These are phyloP conservation scores for Sebastes schlegelii DNA, from an alignment of 2,113 vertebrate genomes.

Conservation along the genomic window DNA sequence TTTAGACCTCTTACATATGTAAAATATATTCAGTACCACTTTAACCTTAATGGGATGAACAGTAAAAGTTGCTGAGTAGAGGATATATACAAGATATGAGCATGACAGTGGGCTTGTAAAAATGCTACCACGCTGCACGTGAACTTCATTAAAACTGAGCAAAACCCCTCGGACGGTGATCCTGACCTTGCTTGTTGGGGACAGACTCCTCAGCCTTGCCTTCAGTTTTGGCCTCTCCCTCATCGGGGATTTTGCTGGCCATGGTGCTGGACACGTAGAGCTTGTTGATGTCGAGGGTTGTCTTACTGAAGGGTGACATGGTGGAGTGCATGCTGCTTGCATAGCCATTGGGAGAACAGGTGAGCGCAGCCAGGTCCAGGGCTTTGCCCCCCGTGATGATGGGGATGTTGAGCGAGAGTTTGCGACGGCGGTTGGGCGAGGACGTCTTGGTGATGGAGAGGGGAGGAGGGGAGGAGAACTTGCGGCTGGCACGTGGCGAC, in stretches of 20 bases:
- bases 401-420: slow-evolving; percentile 99
- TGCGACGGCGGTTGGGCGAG: slow-evolving; percentile 93
- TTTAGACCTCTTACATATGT: background rate
- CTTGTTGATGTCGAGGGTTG: slow-evolving; percentile 94
- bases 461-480: slow-evolving; percentile 96
- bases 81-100: background rate
- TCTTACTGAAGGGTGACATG: slow-evolving; percentile 94
- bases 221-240: slow-evolving; percentile 85
- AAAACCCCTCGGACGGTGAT: slow-evolving; percentile 4
- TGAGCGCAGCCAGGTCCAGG: slow-evolving; percentile 92
- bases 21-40: background rate
- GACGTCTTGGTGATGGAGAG: slow-evolving; percentile 93
- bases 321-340: slow-evolving; percentile 89
- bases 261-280: slow-evolving; percentile 91
- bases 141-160: slow-evolving; percentile 28
- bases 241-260: slow-evolving; percentile 88
- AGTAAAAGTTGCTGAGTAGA: background rate
- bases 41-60: background rate
- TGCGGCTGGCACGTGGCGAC: slow-evolving; percentile 94
- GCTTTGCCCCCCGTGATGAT: slow-evolving; percentile 98
- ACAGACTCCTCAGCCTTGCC: slow-evolving; percentile 84
- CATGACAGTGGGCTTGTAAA: background rate
- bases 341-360: slow-evolving; percentile 94
- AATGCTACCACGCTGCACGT: background rate
- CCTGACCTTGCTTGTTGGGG: slow-evolving; percentile 87